A percentile compares a stretch with the other conserved stretches of the same genome.
Evolutionary conservation across 2,797 vertebrate species (phyloP).

Genomic region (Micromesistius poutassou): DNA sequence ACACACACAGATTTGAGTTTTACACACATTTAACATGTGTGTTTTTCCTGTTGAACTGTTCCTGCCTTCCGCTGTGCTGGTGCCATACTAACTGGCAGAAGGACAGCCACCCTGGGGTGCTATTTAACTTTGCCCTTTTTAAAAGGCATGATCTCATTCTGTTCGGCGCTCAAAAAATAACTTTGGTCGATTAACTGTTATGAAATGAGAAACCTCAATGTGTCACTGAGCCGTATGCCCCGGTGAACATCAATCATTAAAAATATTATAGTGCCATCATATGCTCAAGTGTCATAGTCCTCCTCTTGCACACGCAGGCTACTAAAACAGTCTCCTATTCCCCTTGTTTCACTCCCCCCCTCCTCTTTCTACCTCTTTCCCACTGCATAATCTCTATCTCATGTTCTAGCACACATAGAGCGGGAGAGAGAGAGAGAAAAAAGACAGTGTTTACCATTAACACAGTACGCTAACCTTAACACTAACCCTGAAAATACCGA

Average conservation of each 20-base stretch:
- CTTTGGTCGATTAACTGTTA: slow-evolving; percentile 67
- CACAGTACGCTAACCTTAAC: slow-evolving; percentile 18
- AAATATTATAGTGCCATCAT: slow-evolving; percentile 63
- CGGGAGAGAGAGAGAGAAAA: neutral
- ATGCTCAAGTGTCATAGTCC: slow-evolving; percentile 54
- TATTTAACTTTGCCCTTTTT: slow-evolving; percentile 61
- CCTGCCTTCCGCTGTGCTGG: neutral
- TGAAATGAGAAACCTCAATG: slow-evolving; percentile 75
- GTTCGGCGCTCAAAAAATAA: slow-evolving; percentile 64
- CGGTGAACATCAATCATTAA: slow-evolving; percentile 66
- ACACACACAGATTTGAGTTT: slow-evolving; percentile 26
- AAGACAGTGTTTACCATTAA: neutral
- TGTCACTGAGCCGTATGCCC: slow-evolving; percentile 71
- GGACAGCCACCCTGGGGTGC: slow-evolving; percentile 35
- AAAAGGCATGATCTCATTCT: slow-evolving; percentile 62
- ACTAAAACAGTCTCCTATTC: slow-evolving; percentile 26
- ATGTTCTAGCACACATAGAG: neutral
- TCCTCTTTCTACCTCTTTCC: neutral
- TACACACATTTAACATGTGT: slow-evolving; percentile 1
- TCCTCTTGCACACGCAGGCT: slow-evolving; percentile 32
- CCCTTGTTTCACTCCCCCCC: slow-evolving; percentile 1
- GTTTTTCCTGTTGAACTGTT: neutral
- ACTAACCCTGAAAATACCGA: slow-evolving; percentile 19
- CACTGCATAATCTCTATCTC: neutral
- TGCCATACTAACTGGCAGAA: slow-evolving; percentile 13